Conservation (phyloP, 2,797 vertebrate species). For the Artibeus jamaicensis region DNA sequence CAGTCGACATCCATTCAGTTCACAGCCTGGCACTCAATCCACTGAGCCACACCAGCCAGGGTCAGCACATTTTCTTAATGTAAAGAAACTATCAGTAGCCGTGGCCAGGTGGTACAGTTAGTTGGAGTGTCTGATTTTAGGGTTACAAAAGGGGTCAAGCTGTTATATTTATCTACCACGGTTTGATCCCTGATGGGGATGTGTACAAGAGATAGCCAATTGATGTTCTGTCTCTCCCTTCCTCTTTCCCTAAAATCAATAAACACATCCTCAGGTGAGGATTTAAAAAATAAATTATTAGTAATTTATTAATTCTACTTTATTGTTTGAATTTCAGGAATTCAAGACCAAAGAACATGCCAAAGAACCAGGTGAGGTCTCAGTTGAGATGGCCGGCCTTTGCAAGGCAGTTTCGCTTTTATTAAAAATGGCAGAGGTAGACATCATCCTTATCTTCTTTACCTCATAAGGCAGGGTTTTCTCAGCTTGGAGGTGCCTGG, state of each 20-base stretch:
- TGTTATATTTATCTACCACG: not conserved
- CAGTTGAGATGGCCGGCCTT: not conserved
- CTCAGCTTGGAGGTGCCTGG: not conserved
- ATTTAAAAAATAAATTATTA: not conserved
- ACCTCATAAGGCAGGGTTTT: not conserved
- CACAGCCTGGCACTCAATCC: too few species aligned
- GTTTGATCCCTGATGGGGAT: not conserved
- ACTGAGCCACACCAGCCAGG: not conserved
- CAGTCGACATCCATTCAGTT: too few species aligned
- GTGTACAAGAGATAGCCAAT: not conserved
- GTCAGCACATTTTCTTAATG: not conserved
- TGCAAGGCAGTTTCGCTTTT: not conserved
- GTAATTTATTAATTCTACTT: constrained; percentile 53
- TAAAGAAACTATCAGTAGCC: not conserved
- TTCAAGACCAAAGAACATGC: not conserved
- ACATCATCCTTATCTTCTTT: not conserved
- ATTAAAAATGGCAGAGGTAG: not conserved
- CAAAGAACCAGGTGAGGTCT: constrained; percentile 71
- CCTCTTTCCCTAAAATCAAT: not conserved
- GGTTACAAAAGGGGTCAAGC: not conserved
- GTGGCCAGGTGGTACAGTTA: not conserved
- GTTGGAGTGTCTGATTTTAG: constrained; percentile 59
- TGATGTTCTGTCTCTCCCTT: not conserved
- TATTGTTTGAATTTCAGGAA: constrained; percentile 77
- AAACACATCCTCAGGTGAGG: not conserved